These are phyloP conservation scores for Dryobates pubescens DNA, from an alignment of 2,797 vertebrate species.

Conservation along the genomic window DNA sequence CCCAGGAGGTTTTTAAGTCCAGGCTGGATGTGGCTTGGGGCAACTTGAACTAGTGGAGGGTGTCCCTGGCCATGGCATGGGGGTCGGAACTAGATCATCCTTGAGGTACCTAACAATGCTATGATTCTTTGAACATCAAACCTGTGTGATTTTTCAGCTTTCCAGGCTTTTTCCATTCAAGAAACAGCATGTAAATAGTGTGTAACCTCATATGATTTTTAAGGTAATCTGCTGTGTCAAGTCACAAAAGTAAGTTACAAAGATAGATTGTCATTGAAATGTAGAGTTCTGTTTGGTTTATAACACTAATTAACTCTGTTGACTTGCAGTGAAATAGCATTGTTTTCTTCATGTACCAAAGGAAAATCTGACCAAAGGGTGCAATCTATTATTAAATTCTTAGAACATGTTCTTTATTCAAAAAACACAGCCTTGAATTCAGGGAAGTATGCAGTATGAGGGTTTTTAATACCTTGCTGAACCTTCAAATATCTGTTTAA, in stretches of 20 bases:
- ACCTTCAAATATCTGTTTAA: not conserved
- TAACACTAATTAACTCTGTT: slow-evolving; percentile 25
- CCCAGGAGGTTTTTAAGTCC: too few species aligned
- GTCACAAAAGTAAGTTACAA: not conserved
- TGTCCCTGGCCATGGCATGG: too few species aligned
- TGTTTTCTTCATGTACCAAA: not conserved
- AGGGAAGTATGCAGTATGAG: not conserved
- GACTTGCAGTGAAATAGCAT: not conserved
- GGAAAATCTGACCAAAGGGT: not conserved
- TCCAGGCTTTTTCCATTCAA: not conserved
- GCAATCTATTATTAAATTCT: not conserved
- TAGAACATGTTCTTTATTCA: not conserved
- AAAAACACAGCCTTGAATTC: not conserved
- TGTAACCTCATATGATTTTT: not conserved
- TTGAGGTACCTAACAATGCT: too few species aligned
- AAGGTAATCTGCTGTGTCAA: not conserved
- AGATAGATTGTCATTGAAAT: not conserved
- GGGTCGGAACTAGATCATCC: too few species aligned
- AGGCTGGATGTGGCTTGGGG: too few species aligned
- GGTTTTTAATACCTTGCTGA: not conserved
- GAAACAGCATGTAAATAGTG: not conserved
- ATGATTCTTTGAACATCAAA: too few species aligned
- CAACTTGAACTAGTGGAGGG: too few species aligned
- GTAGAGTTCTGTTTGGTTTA: not conserved
- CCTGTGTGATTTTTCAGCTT: not conserved